A percentile compares a stretch with the other conserved stretches of the same genome.
phyloP scores from a whole-genome alignment of 2,797 vertebrate genomes.

The Pseudochromis fuscus region DNA sequence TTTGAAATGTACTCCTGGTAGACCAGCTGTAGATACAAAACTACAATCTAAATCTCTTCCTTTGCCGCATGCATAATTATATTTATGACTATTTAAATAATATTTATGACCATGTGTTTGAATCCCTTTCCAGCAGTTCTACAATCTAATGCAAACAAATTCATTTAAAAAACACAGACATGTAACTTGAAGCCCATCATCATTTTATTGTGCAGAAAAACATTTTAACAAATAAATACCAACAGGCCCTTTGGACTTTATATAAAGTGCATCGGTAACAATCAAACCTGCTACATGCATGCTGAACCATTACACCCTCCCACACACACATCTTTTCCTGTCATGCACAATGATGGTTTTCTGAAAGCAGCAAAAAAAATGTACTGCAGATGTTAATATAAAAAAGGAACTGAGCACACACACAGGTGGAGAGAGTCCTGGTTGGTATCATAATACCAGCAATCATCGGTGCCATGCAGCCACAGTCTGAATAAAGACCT shows the following conservation, averaged over 20 bases:
- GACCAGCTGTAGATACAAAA: background rate
- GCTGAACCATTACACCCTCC: constrained; percentile 16
- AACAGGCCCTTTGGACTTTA: constrained; percentile 59
- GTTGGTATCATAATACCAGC: constrained; percentile 50
- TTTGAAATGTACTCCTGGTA: background rate
- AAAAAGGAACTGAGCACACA: constrained; percentile 11
- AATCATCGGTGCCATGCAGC: constrained; percentile 27
- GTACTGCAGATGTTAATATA: constrained; percentile 44
- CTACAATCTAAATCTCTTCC: too few species aligned
- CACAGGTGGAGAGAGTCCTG: constrained; percentile 16
- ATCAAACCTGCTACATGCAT: constrained; percentile 63
- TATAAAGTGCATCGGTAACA: constrained; percentile 81
- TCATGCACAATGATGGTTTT: constrained; percentile 50
- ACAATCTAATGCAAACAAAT: too few species aligned
- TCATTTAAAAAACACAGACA: constrained; percentile 3
- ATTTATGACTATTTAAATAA: too few species aligned
- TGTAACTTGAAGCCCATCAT: constrained; percentile 35
- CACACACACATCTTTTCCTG: background rate
- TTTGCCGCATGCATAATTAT: too few species aligned
- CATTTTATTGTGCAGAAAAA: constrained; percentile 77
- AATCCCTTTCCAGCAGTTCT: background rate
- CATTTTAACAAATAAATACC: constrained; percentile 76
- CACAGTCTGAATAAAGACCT: constrained; percentile 35
- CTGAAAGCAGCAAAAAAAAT: constrained; percentile 34
- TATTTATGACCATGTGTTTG: background rate